Percentiles rank a stretch among this genome's conserved stretches.
Evolutionary conservation across 1,140 invertebrate species (phyloP).

Genomic region (Conus betulinus): DNA sequence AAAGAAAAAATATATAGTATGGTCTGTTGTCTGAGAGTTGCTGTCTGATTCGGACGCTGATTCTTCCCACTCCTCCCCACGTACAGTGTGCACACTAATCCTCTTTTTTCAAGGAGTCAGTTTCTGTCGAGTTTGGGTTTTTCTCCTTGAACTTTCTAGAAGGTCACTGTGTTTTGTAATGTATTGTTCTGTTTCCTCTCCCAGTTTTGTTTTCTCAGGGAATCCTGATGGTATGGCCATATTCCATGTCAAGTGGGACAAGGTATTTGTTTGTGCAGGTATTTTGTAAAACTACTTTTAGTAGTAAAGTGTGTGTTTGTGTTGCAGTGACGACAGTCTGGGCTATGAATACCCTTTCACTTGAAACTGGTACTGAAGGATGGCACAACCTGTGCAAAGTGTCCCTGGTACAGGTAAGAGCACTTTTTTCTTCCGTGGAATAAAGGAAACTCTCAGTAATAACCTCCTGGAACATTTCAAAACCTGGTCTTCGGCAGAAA

Average conservation of each 20-base stretch:
- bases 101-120: too few species aligned
- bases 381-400: conserved; percentile 86
- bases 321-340: conserved; percentile 88
- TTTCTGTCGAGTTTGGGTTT: too few species aligned
- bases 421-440: background rate
- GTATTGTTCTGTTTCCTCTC: background rate
- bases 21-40: background rate
- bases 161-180: background rate
- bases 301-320: background rate
- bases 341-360: conserved; percentile 93
- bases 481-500: too few species aligned
- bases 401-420: conserved; percentile 85
- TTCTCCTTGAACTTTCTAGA: too few species aligned
- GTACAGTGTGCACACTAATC: too few species aligned
- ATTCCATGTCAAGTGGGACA: too few species aligned
- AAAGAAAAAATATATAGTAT: too few species aligned
- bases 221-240: too few species aligned
- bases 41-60: background rate
- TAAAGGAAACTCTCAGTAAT: background rate
- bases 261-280: too few species aligned
- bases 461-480: background rate
- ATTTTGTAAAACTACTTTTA: too few species aligned
- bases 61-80: too few species aligned
- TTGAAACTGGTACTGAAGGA: conserved; percentile 84
- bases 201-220: too few species aligned